Evolutionary conservation across 2,888 invertebrate species (phyloP), one percentile per base, ranked within the genome.

Genomic region (Tillus elongatus): DNA sequence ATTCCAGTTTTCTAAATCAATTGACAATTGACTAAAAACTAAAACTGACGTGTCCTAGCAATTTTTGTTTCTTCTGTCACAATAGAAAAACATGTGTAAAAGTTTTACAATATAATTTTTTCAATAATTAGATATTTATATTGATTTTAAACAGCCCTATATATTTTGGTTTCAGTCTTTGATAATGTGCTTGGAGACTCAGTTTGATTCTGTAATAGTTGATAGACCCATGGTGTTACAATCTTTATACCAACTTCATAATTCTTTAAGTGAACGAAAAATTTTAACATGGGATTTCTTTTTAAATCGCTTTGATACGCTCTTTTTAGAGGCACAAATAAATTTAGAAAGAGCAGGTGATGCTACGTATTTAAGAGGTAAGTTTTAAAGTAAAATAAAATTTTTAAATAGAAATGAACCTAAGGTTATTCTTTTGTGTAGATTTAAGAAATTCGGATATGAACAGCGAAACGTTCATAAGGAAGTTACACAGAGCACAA

Each of bases 221-320:
- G 98, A 98, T 66, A 77, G 98, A 27, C 93, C 96, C 1, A 87
- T 97, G 77, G 89, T 99, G 15, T 74, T 99, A 27, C 93, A 96
- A 63, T 88, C 91, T 2, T 75, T 98, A 36, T 91, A 92, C 63
- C 90, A 96, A 61, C 74, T 99, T 3, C 90, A 93, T 61, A 93
- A 92, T 61, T 85, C 90, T 2, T 74, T 97, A 15, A 86, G 86
- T 50, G 90, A 95, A 62, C 74, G 93, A 30, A 79, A 80, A 53
- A 87, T 97, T 40, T 72, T 98, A 10, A 81, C 85, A 0, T 98
- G 98, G 96, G 92, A 96, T 46, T 98, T 99, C 72, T 98, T 98
- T 65, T 74, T 96, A 13, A 90, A 91, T 61, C 77, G 92, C 37
- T 97, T 98, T 61, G 97, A 98, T 60, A 86, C 93, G 0, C 68